Base-by-base conservation (phyloP, 2,113 vertebrate species). In the Columba janthina region DNA sequence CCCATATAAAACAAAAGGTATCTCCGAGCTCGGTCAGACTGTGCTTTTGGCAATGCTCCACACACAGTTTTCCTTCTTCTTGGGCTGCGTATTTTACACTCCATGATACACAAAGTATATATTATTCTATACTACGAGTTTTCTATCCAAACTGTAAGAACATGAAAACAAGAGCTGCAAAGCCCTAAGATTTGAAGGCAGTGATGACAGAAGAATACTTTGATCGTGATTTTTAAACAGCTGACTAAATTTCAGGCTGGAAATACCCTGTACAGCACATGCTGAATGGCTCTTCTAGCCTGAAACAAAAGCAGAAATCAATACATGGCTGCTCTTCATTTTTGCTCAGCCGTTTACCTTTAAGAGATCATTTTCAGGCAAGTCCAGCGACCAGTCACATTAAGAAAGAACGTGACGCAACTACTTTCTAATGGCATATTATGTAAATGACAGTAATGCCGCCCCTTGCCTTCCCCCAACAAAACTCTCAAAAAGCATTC, bases 241-340 rank as follows among this genome's bases (percentile, higher is more conserved):
- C 17, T 67, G 50, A 74, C 88, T 81, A 81, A 58, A 89, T 94
- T 65, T 89, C 81, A 86, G 44, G 34, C 66, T 92, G 83, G 36
- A 83, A 92, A 75, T 54, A 80, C 22, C 57, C 34, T 31, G 0
- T 60, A 77, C 94, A 84, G 66, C 38, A 80, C 21, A 57, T 3
- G 60, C n/a, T n/a, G 38, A 89, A 77, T 3, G 8, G 62, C 42
- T 40, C 36, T 75, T 85, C 82, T 34, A 93, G 81, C 25, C 74
- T 22, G 57, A 84, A 92, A 95, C 73, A 95, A 96, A 94, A 90
- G 79, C 26, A 92, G 57, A 72, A 92, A 93, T 60, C 88, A 92
- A 90, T 82, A 90, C 22, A 54, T 19, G 54, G 50, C 40, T 65
- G 73, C 76, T 89, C 88, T 83, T 92, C 88, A 29, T 84, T 92